Evolutionary conservation across 2,113 vertebrate species (phyloP).

Genomic region (Heterotis niloticus): DNA sequence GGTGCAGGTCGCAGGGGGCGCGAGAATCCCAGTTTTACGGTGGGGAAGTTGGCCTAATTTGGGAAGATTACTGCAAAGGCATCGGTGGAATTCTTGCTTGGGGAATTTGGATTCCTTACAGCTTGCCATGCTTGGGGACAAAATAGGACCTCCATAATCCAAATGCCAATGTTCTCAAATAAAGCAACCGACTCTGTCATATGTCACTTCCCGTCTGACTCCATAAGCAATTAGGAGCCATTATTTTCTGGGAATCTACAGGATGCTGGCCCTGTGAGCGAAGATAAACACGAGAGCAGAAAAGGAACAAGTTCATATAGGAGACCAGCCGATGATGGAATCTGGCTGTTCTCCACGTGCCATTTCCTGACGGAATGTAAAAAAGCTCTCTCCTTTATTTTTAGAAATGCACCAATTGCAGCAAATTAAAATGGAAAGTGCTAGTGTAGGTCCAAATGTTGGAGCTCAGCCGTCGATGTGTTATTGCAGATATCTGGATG

Average conservation of each 20-base stretch:
- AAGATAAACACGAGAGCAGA: not conserved
- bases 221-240: slow-evolving; percentile 24
- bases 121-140: slow-evolving; percentile 59
- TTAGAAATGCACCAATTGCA: not conserved
- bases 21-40: slow-evolving; percentile 64
- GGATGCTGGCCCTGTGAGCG: not conserved
- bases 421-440: not conserved
- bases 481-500: not conserved
- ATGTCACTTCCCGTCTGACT: slow-evolving; percentile 31
- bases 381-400: not conserved
- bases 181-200: slow-evolving; percentile 31
- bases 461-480: not conserved
- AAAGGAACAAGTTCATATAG: slow-evolving; percentile 4
- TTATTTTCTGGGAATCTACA: slow-evolving; percentile 17
- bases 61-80: slow-evolving; percentile 81
- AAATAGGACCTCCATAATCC: slow-evolving; percentile 48
- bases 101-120: slow-evolving; percentile 65
- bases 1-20: slow-evolving; percentile 60
- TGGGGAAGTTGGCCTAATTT: slow-evolving; percentile 90
- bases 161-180: slow-evolving; percentile 50
- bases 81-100: slow-evolving; percentile 77
- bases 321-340: not conserved
- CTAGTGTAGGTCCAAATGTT: not conserved
- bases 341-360: not conserved
- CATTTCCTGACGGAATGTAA: not conserved